Base-by-base conservation (phyloP, 2,888 invertebrate species). In the Heliothis peltigera region DNA sequence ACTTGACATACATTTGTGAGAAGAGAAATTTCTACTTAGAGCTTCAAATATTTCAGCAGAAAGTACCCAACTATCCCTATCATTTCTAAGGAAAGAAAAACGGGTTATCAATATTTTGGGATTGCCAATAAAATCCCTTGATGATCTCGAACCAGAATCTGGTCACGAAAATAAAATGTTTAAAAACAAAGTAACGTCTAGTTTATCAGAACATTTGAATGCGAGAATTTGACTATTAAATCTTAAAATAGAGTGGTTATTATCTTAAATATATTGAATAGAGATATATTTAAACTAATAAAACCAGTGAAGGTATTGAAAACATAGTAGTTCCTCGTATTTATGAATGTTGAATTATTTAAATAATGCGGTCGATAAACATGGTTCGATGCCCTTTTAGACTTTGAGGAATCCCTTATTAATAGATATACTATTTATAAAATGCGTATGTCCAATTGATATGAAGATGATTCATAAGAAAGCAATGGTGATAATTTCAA, bases 1-100 rank as follows among this genome's bases (percentile, higher is more conserved):
- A 88, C 93, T 93, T 93, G 93, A 93, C 92, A 93, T 77, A 93
- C 89, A 89, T 92, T 83, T 81, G 80, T 80, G 64, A 82, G 76
- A 80, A 81, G 75, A 81, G 79, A 86, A 84, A 84, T 84, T 81
- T 62, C 73, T 72, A 76, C 59, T 22, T 67, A 64, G 62, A 67
- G 42, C 52, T 68, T 79, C 69, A 72, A 69, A 70, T 62, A 63
- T 75, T 73, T 67, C 66, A 73, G 59, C 64, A 57, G 71, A 77
- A 68, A 63, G 18, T 32, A 49, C 1, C 7, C 6, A 67, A 57
- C 18, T 32, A 47, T 4, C 1, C 3, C 1, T 32, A 39, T 32
- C 10, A 17, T 49, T 32, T 7, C 6, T 5, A 21, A 12, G 43
- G 0, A 46, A 18, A 28, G 15, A 39, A 54, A 47, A 28, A 8